Base-by-base conservation (phyloP, 2,113 vertebrate genomes). In the Muntiacus muntjak region DNA sequence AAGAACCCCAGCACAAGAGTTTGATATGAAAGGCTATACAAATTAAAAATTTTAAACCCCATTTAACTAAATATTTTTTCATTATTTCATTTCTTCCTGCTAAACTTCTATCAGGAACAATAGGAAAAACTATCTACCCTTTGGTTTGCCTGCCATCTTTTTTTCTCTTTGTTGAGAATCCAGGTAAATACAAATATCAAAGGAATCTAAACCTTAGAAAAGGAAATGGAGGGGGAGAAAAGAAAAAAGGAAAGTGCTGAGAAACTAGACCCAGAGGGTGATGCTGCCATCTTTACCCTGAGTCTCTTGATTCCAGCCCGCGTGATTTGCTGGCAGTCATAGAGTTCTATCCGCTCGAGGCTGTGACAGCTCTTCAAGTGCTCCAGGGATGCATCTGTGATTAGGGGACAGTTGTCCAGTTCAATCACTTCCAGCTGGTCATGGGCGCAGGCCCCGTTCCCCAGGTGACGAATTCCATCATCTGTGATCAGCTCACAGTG, bases 401-500 rank as follows among this genome's bases (percentile, higher is more conserved):
- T 99, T 86, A 99, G 98, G 2, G 99, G 99, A 98, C 99, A 99
- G 99, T 99, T 99, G 99, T 99, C 99, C 98, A 99, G 98, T 99
- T 99, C 99, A 78, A 99, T 99, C 97, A 99, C 99, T 98, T 99
- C 99, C 99, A 99, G 98, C 2, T 99, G 99, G 98, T 99, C 99
- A 88, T 99, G 99, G 85, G 99, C 99, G 2, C 99, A 99, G 76
- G 99, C 99, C 0, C 99, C 99, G 9, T 99, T 99, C 7, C 99
- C 99, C 94, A 99, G 98, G 98, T 99, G 99, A 26, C 99, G 99
- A 88, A 99, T 99, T 62, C 99, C 99, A 1, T 99, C 99, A 1
- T 99, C 99, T 0, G 99, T 99, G 99, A 99, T 99, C 97, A 99
- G 99, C 99, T 99, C 99, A 85, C 99, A 99, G 98, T 99, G 99